Percentiles rank a stretch among this genome's conserved stretches.
phyloP scores from a whole-genome alignment of 2,888 invertebrate genomes.

The Harpalus rubripes region DNA sequence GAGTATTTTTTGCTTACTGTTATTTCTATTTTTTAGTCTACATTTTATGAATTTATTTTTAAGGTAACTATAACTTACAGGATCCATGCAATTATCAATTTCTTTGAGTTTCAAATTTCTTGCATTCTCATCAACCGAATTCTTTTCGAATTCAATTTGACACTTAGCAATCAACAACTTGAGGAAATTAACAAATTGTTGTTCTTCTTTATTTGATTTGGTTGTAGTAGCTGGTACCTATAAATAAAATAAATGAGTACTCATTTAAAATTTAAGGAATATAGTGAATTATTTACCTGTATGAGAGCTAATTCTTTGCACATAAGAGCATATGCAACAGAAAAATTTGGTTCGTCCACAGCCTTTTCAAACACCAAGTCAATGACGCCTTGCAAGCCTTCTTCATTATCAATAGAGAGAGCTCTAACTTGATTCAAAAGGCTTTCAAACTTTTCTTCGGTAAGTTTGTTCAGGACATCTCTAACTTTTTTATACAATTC shows the following conservation, averaged over 20 bases:
- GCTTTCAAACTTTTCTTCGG: slow-evolving; percentile 94
- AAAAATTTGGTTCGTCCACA: slow-evolving; percentile 96
- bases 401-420: slow-evolving; percentile 88
- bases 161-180: slow-evolving; percentile 90
- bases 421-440: slow-evolving; percentile 88
- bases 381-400: slow-evolving; percentile 90
- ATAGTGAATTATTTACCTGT: slow-evolving; percentile 78
- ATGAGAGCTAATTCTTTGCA: slow-evolving; percentile 85
- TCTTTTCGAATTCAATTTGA: slow-evolving; percentile 93
- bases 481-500: slow-evolving; percentile 89
- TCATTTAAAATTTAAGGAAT: background rate
- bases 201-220: slow-evolving; percentile 69
- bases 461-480: slow-evolving; percentile 94
- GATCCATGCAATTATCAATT: slow-evolving; percentile 80
- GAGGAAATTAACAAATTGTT: slow-evolving; percentile 83
- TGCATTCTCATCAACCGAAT: slow-evolving; percentile 84
- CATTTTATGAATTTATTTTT: slow-evolving; percentile 19
- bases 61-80: slow-evolving; percentile 75
- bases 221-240: slow-evolving; percentile 59
- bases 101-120: slow-evolving; percentile 79
- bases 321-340: slow-evolving; percentile 93
- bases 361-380: slow-evolving; percentile 96
- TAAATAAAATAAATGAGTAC: background rate
- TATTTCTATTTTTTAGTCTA: background rate
- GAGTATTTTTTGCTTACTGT: no score